Evolutionary conservation across 2,113 vertebrate species (phyloP).

Genomic region (Asarcornis scutulata): DNA sequence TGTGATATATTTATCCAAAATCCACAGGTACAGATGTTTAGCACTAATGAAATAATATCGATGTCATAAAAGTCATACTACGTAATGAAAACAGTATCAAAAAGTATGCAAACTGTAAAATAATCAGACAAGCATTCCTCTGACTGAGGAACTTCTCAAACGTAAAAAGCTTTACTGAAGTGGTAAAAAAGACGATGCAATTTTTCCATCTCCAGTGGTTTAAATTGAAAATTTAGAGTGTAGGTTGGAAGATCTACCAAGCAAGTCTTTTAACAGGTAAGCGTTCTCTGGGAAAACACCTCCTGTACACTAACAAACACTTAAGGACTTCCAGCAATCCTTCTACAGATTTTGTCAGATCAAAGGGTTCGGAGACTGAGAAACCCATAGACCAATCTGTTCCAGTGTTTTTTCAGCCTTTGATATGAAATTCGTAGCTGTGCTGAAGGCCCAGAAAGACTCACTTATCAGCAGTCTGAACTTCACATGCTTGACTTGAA

Average conservation of each 20-base stretch:
- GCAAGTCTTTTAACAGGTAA: not conserved
- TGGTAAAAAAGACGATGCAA: rapidly evolving
- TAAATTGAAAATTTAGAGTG: not conserved
- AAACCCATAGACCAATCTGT: not conserved
- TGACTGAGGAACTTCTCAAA: not conserved
- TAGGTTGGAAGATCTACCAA: not conserved
- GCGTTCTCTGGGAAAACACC: not conserved
- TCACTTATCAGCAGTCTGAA: not conserved
- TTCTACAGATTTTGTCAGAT: not conserved
- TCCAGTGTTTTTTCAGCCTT: not conserved
- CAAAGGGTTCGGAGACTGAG: not conserved
- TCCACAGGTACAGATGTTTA: not conserved
- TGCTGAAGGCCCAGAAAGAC: not conserved
- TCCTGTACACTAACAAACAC: not conserved
- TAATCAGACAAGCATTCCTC: not conserved
- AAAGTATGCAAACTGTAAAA: not conserved
- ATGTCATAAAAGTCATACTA: not conserved
- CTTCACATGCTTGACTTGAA: not conserved
- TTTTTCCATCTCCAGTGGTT: not conserved
- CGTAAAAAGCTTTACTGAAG: not conserved
- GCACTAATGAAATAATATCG: not conserved
- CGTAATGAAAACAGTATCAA: not conserved
- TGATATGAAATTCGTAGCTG: not conserved
- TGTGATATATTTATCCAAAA: not conserved
- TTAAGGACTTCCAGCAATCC: not conserved